Conservation (phyloP, 2,113 vertebrate species). For the Pseudopodoces humilis region DNA sequence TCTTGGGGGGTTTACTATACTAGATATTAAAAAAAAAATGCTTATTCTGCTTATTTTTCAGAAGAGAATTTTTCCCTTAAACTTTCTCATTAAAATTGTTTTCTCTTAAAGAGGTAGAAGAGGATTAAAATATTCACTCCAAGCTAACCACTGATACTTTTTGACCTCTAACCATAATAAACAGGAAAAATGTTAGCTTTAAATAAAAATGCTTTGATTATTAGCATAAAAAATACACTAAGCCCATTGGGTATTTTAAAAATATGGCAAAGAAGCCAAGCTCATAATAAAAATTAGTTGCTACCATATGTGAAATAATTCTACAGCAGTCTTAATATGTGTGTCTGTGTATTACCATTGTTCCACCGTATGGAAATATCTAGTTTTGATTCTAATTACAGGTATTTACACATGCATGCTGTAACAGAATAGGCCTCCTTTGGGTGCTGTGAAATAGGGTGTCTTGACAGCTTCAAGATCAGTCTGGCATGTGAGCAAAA, state of each 20-base stretch:
- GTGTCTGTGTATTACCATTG: neutral
- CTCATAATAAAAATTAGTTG: slow-evolving; percentile 14
- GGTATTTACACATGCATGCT: neutral
- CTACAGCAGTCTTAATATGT: neutral
- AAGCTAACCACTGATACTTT: neutral
- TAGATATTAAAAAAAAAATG: slow-evolving; percentile 31
- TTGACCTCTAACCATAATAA: neutral
- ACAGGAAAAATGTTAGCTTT: neutral
- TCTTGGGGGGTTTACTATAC: slow-evolving; percentile 33
- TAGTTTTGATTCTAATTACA: neutral
- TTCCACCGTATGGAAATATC: neutral
- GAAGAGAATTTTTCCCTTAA: neutral
- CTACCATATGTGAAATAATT: slow-evolving; percentile 11
- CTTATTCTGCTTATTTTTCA: slow-evolving; percentile 28
- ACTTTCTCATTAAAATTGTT: slow-evolving; percentile 38
- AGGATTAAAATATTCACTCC: neutral
- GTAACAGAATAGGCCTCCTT: neutral
- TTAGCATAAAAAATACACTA: neutral
- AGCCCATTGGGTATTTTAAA: neutral
- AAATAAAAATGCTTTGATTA: neutral
- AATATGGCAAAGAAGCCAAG: neutral
- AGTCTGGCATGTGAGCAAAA: neutral
- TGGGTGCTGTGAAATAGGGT: neutral
- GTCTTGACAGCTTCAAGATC: neutral
- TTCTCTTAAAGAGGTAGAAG: neutral